Percentiles rank a stretch among this genome's conserved stretches.
phyloP scores from a whole-genome alignment of 2,888 invertebrate genomes.

The Zygothrica quintamaculata region DNA sequence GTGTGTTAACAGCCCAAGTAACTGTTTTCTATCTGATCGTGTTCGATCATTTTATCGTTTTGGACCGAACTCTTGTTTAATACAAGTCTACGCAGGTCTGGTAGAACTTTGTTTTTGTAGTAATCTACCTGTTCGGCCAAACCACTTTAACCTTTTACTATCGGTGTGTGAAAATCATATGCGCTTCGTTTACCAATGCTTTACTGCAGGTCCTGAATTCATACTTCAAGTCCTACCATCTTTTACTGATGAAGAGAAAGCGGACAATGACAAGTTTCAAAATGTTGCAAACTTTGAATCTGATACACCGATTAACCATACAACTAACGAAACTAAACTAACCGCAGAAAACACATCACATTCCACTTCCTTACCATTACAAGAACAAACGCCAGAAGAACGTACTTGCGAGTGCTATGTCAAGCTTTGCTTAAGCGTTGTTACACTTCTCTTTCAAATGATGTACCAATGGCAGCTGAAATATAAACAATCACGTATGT shows the following conservation, averaged over 20 bases:
- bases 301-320: slow-evolving; percentile 5
- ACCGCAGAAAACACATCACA: slow-evolving; percentile 15
- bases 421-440: slow-evolving; percentile 80
- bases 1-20: slow-evolving; percentile 68
- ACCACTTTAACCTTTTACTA: slow-evolving; percentile 72
- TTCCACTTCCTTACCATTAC: not conserved
- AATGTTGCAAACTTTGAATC: slow-evolving; percentile 2
- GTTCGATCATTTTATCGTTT: slow-evolving; percentile 78
- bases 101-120: slow-evolving; percentile 77
- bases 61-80: slow-evolving; percentile 76
- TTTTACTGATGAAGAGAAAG: slow-evolving; percentile 73
- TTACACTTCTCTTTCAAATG: slow-evolving; percentile 80
- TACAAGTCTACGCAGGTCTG: slow-evolving; percentile 81
- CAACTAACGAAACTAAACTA: not conserved
- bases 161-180: slow-evolving; percentile 78
- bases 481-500: slow-evolving; percentile 54
- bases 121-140: slow-evolving; percentile 54
- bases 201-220: slow-evolving; percentile 76
- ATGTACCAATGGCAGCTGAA: slow-evolving; percentile 78
- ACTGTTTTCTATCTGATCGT: slow-evolving; percentile 72
- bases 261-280: slow-evolving; percentile 36
- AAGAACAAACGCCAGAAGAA: slow-evolving; percentile 1
- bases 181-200: slow-evolving; percentile 76
- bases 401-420: slow-evolving; percentile 79
- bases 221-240: slow-evolving; percentile 70